phyloP scores from a whole-genome alignment of 2,888 invertebrate species.

The Perizoma flavofasciatum region DNA sequence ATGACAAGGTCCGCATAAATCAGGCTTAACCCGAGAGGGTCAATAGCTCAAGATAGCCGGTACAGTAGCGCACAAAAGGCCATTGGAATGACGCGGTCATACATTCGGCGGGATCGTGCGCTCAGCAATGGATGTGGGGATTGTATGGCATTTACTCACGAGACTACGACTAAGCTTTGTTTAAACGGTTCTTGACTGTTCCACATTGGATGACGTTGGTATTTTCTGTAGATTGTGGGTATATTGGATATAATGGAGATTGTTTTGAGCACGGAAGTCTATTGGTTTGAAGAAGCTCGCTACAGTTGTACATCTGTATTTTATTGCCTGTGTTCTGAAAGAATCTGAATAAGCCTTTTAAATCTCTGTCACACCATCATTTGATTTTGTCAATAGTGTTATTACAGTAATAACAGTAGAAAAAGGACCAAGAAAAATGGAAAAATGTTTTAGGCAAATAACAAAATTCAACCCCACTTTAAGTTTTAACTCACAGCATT shows the following conservation, averaged over 20 bases:
- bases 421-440: too few species aligned
- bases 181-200: slow-evolving; percentile 60
- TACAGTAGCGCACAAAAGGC: slow-evolving; percentile 40
- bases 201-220: slow-evolving; percentile 32
- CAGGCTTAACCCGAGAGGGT: slow-evolving; percentile 43
- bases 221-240: slow-evolving; percentile 22
- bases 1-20: slow-evolving; percentile 39
- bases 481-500: too few species aligned
- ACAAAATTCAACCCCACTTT: too few species aligned
- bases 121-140: slow-evolving; percentile 70
- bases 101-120: slow-evolving; percentile 78
- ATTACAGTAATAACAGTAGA: too few species aligned
- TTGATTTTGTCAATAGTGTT: too few species aligned
- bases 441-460: too few species aligned
- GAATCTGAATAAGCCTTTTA: too few species aligned
- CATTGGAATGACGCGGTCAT: slow-evolving; percentile 50
- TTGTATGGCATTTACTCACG: slow-evolving; percentile 74
- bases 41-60: slow-evolving; percentile 58
- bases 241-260: not conserved
- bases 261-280: slow-evolving; percentile 10
- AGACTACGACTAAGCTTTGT: slow-evolving; percentile 61
- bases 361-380: too few species aligned
- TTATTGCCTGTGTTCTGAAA: not conserved
- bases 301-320: slow-evolving; percentile 11
- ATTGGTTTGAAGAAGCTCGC: slow-evolving; percentile 13